phyloP scores from a whole-genome alignment of 2,797 vertebrate species.

The Rousettus madagascariensis region DNA sequence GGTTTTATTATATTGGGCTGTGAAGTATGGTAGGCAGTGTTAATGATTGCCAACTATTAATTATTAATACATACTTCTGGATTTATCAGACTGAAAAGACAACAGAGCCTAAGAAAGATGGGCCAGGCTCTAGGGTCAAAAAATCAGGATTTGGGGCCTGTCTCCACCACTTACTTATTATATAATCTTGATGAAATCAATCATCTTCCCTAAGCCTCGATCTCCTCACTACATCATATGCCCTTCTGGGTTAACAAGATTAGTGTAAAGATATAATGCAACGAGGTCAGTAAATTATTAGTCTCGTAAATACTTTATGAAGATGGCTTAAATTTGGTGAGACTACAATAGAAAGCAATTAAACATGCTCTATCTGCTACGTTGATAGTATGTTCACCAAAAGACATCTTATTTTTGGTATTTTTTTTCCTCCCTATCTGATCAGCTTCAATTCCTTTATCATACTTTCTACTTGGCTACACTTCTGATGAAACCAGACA shows the following conservation, averaged over 20 bases:
- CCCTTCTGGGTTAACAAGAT: neutral
- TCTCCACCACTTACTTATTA: neutral
- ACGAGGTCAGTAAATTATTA: neutral
- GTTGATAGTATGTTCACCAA: neutral
- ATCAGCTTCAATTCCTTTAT: neutral
- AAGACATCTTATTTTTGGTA: neutral
- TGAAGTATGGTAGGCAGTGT: neutral
- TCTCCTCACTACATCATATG: neutral
- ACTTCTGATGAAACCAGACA: neutral
- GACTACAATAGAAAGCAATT: neutral
- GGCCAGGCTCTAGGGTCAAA: neutral
- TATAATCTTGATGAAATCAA: neutral
- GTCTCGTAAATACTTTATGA: neutral
- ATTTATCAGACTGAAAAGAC: neutral
- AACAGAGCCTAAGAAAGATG: neutral
- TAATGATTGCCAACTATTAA: neutral
- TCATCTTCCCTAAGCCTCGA: neutral
- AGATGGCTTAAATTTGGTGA: neutral
- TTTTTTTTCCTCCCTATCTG: neutral
- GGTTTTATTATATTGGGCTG: neutral
- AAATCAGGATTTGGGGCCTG: neutral
- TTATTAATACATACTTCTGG: neutral
- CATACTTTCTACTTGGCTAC: neutral
- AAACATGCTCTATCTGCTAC: neutral
- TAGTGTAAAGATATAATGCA: neutral